Percentiles rank a stretch among this genome's conserved stretches.
Conservation (phyloP, 1,140 invertebrate species). For the Ooceraea biroi region DNA sequence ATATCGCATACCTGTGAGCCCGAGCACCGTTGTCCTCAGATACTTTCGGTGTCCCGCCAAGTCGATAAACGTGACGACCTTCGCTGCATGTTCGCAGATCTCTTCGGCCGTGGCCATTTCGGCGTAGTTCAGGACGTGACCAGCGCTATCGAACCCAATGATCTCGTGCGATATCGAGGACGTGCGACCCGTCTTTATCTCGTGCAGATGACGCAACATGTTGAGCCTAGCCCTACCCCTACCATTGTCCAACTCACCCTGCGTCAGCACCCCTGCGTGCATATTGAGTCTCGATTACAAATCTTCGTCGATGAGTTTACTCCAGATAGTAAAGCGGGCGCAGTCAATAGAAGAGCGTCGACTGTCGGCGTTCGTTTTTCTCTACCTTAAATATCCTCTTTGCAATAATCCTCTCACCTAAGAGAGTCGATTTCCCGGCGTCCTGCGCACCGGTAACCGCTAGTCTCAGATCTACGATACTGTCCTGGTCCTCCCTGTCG, state of each 20-base stretch:
- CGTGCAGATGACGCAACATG: slow-evolving; percentile 98
- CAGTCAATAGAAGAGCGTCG: slow-evolving; percentile 52
- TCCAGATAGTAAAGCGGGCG: not conserved
- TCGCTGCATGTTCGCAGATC: slow-evolving; percentile 95
- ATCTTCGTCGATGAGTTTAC: not conserved
- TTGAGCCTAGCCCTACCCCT: slow-evolving; percentile 97
- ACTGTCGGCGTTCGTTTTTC: slow-evolving; percentile 67
- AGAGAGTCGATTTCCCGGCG: slow-evolving; percentile 96
- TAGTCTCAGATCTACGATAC: slow-evolving; percentile 93
- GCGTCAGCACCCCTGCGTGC: slow-evolving; percentile 94
- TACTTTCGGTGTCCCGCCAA: slow-evolving; percentile 99
- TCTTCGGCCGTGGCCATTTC: slow-evolving; percentile 97
- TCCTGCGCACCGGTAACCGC: slow-evolving; percentile 97
- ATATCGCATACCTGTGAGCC: slow-evolving; percentile 90
- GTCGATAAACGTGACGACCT: slow-evolving; percentile 98
- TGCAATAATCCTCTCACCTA: slow-evolving; percentile 85
- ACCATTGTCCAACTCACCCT: slow-evolving; percentile 98
- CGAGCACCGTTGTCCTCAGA: slow-evolving; percentile 97
- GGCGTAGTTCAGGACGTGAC: slow-evolving; percentile 91
- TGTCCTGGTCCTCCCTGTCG: slow-evolving; percentile 95
- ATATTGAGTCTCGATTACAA: slow-evolving; percentile 36
- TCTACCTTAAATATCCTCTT: slow-evolving; percentile 75
- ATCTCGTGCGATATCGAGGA: slow-evolving; percentile 99
- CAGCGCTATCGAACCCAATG: slow-evolving; percentile 95
- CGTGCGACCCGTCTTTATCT: slow-evolving; percentile 98